Evolutionary conservation across 2,888 invertebrate genomes (phyloP).

Genomic region (Rotaria socialis): DNA sequence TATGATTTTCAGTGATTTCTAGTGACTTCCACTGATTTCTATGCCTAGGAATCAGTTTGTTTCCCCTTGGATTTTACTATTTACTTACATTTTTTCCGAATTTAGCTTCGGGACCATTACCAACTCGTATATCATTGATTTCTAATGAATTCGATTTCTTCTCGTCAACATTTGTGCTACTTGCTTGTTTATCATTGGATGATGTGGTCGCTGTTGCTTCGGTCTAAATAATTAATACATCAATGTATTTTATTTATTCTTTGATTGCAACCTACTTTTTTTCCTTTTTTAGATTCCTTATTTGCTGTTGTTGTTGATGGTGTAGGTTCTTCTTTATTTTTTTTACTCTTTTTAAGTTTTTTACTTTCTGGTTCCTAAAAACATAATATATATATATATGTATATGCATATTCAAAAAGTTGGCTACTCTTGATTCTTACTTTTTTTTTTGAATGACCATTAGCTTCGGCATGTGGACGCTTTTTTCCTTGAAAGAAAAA

Average conservation of each 20-base stretch:
- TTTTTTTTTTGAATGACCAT: neutral
- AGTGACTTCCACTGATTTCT: too few species aligned
- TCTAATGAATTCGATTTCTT: slow-evolving; percentile 70
- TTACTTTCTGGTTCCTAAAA: slow-evolving; percentile 41
- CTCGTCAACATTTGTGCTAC: neutral
- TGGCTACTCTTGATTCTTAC: slow-evolving; percentile 47
- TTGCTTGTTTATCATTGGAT: neutral
- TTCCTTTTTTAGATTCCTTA: neutral
- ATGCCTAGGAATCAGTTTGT: too few species aligned
- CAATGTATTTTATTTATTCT: neutral
- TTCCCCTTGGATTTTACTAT: neutral
- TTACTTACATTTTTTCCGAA: slow-evolving; percentile 67
- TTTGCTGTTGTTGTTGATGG: too few species aligned
- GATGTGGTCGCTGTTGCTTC: neutral
- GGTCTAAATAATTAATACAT: neutral
- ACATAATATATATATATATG: neutral
- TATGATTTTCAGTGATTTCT: too few species aligned
- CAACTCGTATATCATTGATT: slow-evolving; percentile 74
- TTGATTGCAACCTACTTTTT: neutral
- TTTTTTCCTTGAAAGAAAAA: neutral
- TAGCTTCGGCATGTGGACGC: neutral
- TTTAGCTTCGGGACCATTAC: slow-evolving; percentile 74
- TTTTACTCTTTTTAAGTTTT: slow-evolving; percentile 38
- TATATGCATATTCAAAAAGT: neutral
- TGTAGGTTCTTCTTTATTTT: neutral